A percentile compares a stretch with the other conserved stretches of the same genome.
Evolutionary conservation across 2,888 invertebrate species (phyloP).

Genomic region (Neoaliturus tenellus): DNA sequence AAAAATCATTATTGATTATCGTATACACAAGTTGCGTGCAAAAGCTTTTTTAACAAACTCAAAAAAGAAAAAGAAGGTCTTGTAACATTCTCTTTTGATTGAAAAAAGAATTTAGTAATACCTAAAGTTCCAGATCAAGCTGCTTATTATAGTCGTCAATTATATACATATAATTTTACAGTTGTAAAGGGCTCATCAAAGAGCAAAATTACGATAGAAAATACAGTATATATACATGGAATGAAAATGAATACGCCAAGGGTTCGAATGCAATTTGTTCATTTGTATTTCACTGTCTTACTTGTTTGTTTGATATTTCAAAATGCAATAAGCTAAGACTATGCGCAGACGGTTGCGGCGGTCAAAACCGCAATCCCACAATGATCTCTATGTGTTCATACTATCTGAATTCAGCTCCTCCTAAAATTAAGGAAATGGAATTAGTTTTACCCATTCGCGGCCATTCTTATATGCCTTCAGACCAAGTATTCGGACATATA

Average conservation of each 20-base stretch:
- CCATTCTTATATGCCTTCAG: slow-evolving; percentile 61
- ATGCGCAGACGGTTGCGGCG: slow-evolving; percentile 56
- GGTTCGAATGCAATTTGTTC: slow-evolving; percentile 51
- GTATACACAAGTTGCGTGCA: slow-evolving; percentile 44
- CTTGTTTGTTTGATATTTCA: slow-evolving; percentile 45
- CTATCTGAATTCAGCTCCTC: slow-evolving; percentile 48
- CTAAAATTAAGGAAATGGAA: slow-evolving; percentile 32
- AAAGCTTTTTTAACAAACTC: slow-evolving; percentile 54
- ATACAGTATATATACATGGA: slow-evolving; percentile 63
- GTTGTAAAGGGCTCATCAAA: slow-evolving; percentile 45
- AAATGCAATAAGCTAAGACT: slow-evolving; percentile 34
- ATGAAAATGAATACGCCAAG: slow-evolving; percentile 62
- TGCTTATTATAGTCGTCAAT: slow-evolving; percentile 52
- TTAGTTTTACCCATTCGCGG: slow-evolving; percentile 55
- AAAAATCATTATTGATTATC: slow-evolving; percentile 42
- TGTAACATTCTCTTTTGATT: slow-evolving; percentile 53
- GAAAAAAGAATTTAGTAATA: slow-evolving; percentile 61
- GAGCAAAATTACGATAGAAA: slow-evolving; percentile 50
- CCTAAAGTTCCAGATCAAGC: slow-evolving; percentile 65
- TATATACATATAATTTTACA: slow-evolving; percentile 53
- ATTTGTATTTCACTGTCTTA: slow-evolving; percentile 45
- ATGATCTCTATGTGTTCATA: slow-evolving; percentile 52
- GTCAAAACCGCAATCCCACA: slow-evolving; percentile 51
- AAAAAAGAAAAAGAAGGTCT: slow-evolving; percentile 52
- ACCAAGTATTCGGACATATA: slow-evolving; percentile 60